Evolutionary conservation across 2,797 vertebrate genomes (phyloP), one percentile per base, ranked within the genome.

Genomic region (Melanotaenia parkinsoni): DNA sequence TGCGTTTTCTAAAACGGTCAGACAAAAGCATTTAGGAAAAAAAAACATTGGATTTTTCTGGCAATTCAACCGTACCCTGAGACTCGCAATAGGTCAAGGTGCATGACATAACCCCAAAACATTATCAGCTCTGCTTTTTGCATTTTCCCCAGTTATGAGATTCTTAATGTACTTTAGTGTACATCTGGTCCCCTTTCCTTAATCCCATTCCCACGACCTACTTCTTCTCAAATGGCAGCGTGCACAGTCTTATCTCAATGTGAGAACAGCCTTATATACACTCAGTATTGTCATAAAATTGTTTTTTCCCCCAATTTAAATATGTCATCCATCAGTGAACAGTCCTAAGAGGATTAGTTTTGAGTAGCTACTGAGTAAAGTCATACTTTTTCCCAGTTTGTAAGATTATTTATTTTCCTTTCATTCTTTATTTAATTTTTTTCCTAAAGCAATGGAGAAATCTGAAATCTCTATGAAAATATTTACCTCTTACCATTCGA

Each of bases 181-280:
- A 63, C 70, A 71, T 67, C 63, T 32, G n/a, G 37, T 58, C 35
- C 40, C 22, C 60, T 58, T 54, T 57, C 32, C 54, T 32, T 70
- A 14, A 70, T 77, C 50, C 43, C n/a, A 18, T 81, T 85, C 72
- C 47, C 76, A 70, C 72, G 83, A 74, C 61, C 70, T 82, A 70
- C 5, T 69, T 87, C 73, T 65, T 72, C 73, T 87, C 79, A 81
- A 75, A 58, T 60, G 20, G 12, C 72, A 76, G 8, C 35, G 40
- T 51, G 1, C 7, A 53, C 53, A 26, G 30, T 72, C 70, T 77
- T 80, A 82, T 84, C 73, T 72, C 35, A 50, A 22, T 22, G 59
- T 65, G 58, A 80, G 32, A 69, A 24, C 20, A 22, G n/a, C 18
- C 54, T 60, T 20, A 45, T 72, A 63, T 63, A 50, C 45, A 22